Evolutionary conservation across 2,888 invertebrate species (phyloP), one percentile per base, ranked within the genome.

Genomic region (Caenorhabditis uteleia): DNA sequence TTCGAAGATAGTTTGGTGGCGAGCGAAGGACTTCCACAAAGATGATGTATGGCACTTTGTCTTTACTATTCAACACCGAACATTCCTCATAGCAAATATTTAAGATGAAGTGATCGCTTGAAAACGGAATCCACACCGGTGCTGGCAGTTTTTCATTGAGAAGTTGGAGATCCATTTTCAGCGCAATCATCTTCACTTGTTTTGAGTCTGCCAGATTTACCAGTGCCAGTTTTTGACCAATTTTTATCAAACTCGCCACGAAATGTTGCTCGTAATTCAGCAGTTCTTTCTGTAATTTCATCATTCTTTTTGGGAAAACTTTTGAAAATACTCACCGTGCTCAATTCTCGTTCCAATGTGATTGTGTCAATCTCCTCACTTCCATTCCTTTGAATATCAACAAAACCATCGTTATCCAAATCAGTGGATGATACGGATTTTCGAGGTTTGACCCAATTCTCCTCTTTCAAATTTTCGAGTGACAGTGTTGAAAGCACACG

Each of bases 1-100:
- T 33, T 44, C 14, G 25, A 3, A 5, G 38, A 38, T 51, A 48
- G 20, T 42, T 48, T 7, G 46, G 42, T 18, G 40, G 27, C 1
- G 60, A 56, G 10, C 60, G 59, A 6, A 86, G 61, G 7, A 95
- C 94, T 87, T 98, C 98, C 56, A 97, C 91, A 86, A 97, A 98
- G 84, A 98, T 91, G 83, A 98, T 91, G 86, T 94, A 98, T 0
- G 98, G 98, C 45, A 42, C 67, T 70, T 93, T 94, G 85, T 95
- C 94, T 87, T 99, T 99, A 75, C 95, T 95, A 86, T 99, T 99
- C 71, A 99, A 89, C 51, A 98, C 95, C 48, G 95, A 95, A 65
- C 95, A 94, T 71, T 93, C 93, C 82, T 93, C 93, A 60, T 93
- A 93, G 16, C 97, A 95, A 86, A 99, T 93, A 85, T 97, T 88